phyloP scores from a whole-genome alignment of 2,797 vertebrate genomes.

The Hydrolagus colliei region DNA sequence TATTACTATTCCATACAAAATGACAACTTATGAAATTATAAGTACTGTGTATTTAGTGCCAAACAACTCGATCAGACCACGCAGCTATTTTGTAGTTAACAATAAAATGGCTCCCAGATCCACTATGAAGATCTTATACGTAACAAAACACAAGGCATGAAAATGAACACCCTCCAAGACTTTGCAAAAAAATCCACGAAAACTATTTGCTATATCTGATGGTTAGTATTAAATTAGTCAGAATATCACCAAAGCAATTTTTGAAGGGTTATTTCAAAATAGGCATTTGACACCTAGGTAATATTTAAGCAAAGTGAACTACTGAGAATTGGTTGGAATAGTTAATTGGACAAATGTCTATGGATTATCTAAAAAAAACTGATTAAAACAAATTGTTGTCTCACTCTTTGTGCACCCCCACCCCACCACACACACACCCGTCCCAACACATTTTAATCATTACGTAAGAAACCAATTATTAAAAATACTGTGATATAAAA shows the following conservation, averaged over 20 bases:
- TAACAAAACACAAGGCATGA: too few species aligned
- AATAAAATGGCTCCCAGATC: too few species aligned
- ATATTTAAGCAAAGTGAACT: not conserved
- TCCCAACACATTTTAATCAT: not conserved
- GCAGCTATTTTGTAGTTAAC: not conserved
- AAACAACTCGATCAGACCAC: too few species aligned
- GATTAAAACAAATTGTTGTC: not conserved
- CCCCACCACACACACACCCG: not conserved
- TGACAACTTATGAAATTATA: too few species aligned
- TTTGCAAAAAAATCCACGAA: constrained; percentile 2
- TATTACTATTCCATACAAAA: too few species aligned
- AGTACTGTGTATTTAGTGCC: too few species aligned
- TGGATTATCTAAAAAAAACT: not conserved
- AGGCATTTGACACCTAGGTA: not conserved
- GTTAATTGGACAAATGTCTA: not conserved
- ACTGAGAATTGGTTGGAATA: not conserved
- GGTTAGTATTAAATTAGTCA: not conserved
- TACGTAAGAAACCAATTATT: not conserved
- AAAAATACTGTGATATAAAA: not conserved
- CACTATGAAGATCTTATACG: too few species aligned
- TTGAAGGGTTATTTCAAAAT: constrained; percentile 13
- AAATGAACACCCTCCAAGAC: not conserved
- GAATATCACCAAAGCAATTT: not conserved
- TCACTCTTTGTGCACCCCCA: not conserved
- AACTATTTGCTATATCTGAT: not conserved